Percentiles rank a stretch among this genome's conserved stretches.
Evolutionary conservation across 1,140 invertebrate species (phyloP).

Genomic region (Thaumetopoea pityocampa): DNA sequence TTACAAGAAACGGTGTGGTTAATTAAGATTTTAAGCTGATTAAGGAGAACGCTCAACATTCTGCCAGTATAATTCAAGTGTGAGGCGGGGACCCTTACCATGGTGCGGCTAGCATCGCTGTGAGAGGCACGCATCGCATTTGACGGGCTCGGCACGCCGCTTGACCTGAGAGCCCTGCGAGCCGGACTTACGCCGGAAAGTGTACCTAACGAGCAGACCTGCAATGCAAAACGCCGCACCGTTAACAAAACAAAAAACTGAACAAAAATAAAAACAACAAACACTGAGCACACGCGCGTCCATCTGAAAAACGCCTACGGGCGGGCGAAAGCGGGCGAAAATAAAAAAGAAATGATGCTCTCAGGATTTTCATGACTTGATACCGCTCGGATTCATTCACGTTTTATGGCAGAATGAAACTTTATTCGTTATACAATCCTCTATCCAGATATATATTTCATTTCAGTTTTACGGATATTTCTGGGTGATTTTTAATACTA

Average conservation of each 20-base stretch:
- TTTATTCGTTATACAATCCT: slow-evolving; percentile 33
- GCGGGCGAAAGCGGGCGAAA: slow-evolving; percentile 62
- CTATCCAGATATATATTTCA: slow-evolving; percentile 29
- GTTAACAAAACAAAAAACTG: slow-evolving; percentile 69
- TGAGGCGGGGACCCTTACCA: slow-evolving; percentile 59
- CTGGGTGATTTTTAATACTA: too few relatives aligned
- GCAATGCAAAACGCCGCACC: slow-evolving; percentile 73
- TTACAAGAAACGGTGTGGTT: too few relatives aligned
- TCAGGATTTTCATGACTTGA: slow-evolving; percentile 50
- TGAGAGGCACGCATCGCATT: slow-evolving; percentile 74
- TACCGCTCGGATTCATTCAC: slow-evolving; percentile 46
- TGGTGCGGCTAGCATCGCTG: slow-evolving; percentile 73
- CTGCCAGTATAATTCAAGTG: slow-evolving; percentile 31
- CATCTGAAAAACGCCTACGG: slow-evolving; percentile 64
- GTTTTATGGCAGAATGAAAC: slow-evolving; percentile 46
- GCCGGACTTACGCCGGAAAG: slow-evolving; percentile 76
- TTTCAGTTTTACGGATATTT: too few relatives aligned
- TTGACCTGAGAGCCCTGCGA: slow-evolving; percentile 72
- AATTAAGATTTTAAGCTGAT: not conserved
- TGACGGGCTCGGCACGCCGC: slow-evolving; percentile 67
- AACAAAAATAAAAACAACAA: slow-evolving; percentile 48
- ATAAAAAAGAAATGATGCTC: slow-evolving; percentile 42
- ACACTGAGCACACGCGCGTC: slow-evolving; percentile 57
- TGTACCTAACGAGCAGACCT: slow-evolving; percentile 77
- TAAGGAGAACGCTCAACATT: slow-evolving; percentile 18